Conservation (phyloP, 1,140 invertebrate genomes). For the Drosophila tani region DNA sequence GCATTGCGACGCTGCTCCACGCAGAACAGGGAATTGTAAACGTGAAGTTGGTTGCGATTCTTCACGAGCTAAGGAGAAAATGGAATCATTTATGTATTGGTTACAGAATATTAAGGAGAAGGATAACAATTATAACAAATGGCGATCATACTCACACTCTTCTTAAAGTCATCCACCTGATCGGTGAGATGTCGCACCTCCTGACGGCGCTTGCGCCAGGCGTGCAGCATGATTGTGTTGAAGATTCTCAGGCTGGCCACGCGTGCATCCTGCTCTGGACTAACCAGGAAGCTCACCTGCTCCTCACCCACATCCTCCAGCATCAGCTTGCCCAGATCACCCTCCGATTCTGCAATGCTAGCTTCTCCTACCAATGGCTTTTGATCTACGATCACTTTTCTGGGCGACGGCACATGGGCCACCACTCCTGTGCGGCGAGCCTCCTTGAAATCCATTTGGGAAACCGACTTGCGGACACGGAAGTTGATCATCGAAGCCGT, state of each 20-base stretch:
- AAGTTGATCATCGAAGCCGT: conserved; percentile 63
- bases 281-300: conserved; percentile 47
- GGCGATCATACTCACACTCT: conserved; percentile 48
- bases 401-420: conserved; percentile 47
- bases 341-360: conserved; percentile 17
- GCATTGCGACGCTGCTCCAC: conserved; percentile 76
- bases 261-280: conserved; percentile 57
- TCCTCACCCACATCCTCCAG: conserved; percentile 38
- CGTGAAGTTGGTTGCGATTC: conserved; percentile 75
- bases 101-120: not conserved
- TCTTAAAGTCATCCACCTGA: conserved; percentile 63
- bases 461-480: conserved; percentile 67
- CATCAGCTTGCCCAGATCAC: conserved; percentile 32
- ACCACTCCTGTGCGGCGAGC: conserved; percentile 64
- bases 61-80: conserved; percentile 52
- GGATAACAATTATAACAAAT: not conserved
- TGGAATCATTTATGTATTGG: too few relatives aligned
- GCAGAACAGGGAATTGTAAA: conserved; percentile 68
- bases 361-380: not conserved
- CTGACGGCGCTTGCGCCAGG: conserved; percentile 70
- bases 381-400: not conserved
- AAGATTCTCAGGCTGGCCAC: conserved; percentile 75
- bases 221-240: conserved; percentile 72
- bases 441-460: conserved; percentile 81
- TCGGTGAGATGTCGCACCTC: conserved; percentile 63